Percentiles rank a stretch among this genome's conserved stretches.
Conservation (phyloP, 2,888 invertebrate species). For the Chironomus tentans region DNA sequence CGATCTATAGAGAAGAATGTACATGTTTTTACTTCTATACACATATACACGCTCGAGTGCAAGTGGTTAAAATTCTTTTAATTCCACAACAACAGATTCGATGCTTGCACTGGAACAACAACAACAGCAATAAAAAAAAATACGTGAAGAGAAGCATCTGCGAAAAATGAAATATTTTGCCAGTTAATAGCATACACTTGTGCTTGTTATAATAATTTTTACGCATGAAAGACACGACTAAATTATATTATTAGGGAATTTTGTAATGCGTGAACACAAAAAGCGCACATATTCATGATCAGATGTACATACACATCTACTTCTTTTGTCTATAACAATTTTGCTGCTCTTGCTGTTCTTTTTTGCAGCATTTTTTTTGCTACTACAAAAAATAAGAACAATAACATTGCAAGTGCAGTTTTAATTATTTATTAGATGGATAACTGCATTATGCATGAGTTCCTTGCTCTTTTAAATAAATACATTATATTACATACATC, state of each 20-base stretch:
- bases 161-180: slow-evolving; percentile 6
- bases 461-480: not conserved
- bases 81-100: not conserved
- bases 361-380: not conserved
- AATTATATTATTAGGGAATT: slow-evolving; percentile 16
- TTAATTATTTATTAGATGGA: slow-evolving; percentile 10
- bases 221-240: slow-evolving; percentile 19
- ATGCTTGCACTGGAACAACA: not conserved
- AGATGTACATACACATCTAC: not conserved
- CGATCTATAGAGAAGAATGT: too few relatives aligned
- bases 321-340: not conserved
- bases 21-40: not conserved
- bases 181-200: not conserved
- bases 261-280: slow-evolving; percentile 23
- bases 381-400: not conserved
- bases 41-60: not conserved
- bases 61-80: slow-evolving; percentile 4
- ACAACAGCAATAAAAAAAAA: not conserved
- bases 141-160: slow-evolving; percentile 4
- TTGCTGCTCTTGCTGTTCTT: not conserved
- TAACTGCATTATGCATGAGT: slow-evolving; percentile 12
- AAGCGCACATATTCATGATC: not conserved
- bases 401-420: not conserved
- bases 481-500: not conserved
- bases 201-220: slow-evolving; percentile 20